Evolutionary conservation across 2,113 vertebrate species (phyloP).

Genomic region (Channa argus): DNA sequence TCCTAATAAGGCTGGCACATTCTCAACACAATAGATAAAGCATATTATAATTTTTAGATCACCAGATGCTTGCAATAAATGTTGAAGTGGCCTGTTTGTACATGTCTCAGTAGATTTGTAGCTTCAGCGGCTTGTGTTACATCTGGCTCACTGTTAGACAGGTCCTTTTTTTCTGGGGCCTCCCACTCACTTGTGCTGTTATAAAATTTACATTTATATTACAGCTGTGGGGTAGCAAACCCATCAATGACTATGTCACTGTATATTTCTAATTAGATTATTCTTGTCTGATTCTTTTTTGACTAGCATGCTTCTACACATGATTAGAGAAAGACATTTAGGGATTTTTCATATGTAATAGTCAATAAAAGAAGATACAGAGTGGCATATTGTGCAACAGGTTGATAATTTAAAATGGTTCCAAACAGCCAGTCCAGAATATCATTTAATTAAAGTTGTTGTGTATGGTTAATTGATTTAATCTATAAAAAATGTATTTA

Average conservation of each 20-base stretch:
- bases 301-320: neutral
- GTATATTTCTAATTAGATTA: neutral
- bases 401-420: slow-evolving; percentile 28
- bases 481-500: neutral
- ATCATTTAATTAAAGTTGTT: slow-evolving; percentile 24
- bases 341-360: neutral
- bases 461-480: slow-evolving; percentile 31
- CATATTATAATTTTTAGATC: slow-evolving; percentile 34
- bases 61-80: slow-evolving; percentile 46
- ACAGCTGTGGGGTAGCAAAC: neutral
- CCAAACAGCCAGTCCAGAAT: slow-evolving; percentile 14
- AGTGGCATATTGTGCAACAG: slow-evolving; percentile 4
- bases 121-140: slow-evolving; percentile 28
- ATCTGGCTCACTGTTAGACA: slow-evolving; percentile 32
- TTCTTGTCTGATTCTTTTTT: neutral
- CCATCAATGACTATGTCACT: neutral
- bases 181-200: neutral
- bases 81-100: slow-evolving; percentile 43
- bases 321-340: neutral
- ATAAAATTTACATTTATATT: neutral
- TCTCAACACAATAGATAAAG: slow-evolving; percentile 32
- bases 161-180: slow-evolving; percentile 17
- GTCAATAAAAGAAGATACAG: neutral
- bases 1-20: slow-evolving; percentile 9
- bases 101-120: slow-evolving; percentile 9